Conservation (phyloP, 2,797 vertebrate genomes). For the Taeniopygia guttata region DNA sequence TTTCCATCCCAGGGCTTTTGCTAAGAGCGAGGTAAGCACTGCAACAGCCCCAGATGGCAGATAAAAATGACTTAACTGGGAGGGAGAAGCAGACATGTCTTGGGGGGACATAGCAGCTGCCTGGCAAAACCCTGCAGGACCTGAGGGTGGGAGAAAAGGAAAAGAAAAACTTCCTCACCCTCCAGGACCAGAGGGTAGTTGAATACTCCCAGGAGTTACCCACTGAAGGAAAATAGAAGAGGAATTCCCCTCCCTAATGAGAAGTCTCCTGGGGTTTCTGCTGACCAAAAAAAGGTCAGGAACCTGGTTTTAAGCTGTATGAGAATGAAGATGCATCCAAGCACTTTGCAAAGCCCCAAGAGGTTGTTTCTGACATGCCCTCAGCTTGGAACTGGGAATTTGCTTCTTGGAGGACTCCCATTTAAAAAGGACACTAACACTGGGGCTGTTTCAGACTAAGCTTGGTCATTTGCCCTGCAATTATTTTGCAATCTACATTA, state of each 20-base stretch:
- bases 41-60: not conserved
- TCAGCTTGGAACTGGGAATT: not conserved
- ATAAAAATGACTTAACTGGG: not conserved
- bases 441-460: not conserved
- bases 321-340: not conserved
- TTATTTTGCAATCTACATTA: not conserved
- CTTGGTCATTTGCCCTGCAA: not conserved
- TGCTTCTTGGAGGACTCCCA: not conserved
- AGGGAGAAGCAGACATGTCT: not conserved
- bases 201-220: not conserved
- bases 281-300: not conserved
- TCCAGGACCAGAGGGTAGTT: not conserved
- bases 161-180: not conserved
- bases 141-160: not conserved
- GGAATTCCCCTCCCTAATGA: not conserved
- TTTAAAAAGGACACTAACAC: fast-evolving
- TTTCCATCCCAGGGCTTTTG: not conserved
- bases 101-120: not conserved
- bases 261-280: not conserved
- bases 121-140: not conserved
- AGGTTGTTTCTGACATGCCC: not conserved
- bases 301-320: not conserved
- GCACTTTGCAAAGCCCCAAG: not conserved
- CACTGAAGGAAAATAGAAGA: not conserved
- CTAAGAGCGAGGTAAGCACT: not conserved